phyloP scores from a whole-genome alignment of 2,888 invertebrate species.

The Glyphotaelius pellucidus region DNA sequence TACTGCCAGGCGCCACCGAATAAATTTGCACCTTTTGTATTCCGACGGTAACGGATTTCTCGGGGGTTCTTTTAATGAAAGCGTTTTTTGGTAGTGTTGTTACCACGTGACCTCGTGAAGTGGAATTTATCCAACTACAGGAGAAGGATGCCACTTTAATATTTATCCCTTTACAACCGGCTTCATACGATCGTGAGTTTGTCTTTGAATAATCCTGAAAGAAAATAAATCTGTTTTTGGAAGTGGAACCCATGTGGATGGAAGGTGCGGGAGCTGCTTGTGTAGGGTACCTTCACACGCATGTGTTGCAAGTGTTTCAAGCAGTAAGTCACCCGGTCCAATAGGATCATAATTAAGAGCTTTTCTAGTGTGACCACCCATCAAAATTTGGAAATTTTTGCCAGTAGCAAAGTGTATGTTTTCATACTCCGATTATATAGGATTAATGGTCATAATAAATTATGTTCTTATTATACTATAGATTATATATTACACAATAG shows the following conservation, averaged over 20 bases:
- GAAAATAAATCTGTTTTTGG: too few relatives aligned
- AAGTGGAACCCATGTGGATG: too few relatives aligned
- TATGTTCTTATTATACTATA: not conserved
- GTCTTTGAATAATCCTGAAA: too few relatives aligned
- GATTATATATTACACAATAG: not conserved
- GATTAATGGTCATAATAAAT: not conserved
- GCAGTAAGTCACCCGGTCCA: too few relatives aligned
- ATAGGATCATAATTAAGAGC: too few relatives aligned
- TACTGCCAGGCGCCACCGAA: not conserved
- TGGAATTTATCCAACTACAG: not conserved
- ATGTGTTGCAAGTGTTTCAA: too few relatives aligned
- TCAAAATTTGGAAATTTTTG: too few relatives aligned
- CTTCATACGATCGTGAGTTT: too few relatives aligned
- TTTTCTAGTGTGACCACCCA: too few relatives aligned
- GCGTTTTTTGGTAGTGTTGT: not conserved
- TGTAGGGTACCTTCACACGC: too few relatives aligned
- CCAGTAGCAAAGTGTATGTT: not conserved
- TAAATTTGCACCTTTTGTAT: not conserved
- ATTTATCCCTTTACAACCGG: not conserved
- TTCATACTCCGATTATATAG: not conserved
- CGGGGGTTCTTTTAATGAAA: not conserved
- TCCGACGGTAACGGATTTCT: not conserved
- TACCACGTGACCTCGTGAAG: not conserved
- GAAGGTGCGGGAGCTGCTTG: too few relatives aligned
- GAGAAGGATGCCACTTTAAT: not conserved